These are phyloP conservation scores for Melieria omissa DNA, from an alignment of 2,888 invertebrate species.

Conservation along the genomic window DNA sequence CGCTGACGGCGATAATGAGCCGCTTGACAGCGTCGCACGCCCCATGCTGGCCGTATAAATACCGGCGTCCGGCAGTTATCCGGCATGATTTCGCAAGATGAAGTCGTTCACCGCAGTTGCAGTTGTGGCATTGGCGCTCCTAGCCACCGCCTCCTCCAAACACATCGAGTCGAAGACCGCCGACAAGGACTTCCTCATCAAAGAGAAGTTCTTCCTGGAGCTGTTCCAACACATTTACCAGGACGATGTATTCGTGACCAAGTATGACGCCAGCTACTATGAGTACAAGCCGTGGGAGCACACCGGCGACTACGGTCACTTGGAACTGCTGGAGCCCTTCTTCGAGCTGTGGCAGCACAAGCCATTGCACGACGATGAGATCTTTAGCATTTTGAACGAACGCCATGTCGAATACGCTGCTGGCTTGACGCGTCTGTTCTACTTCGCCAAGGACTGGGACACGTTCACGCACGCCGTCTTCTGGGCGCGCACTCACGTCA, in stretches of 20 bases:
- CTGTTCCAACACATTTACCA: slow-evolving; percentile 73
- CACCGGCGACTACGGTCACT: slow-evolving; percentile 70
- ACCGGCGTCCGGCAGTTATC: slow-evolving; percentile 31
- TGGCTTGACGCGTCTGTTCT: slow-evolving; percentile 74
- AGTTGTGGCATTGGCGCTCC: slow-evolving; percentile 53
- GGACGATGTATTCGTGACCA: slow-evolving; percentile 67
- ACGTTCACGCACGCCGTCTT: slow-evolving; percentile 78
- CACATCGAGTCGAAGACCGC: slow-evolving; percentile 65
- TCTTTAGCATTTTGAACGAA: slow-evolving; percentile 56
- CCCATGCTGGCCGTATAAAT: slow-evolving; percentile 46
- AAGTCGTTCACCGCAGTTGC: slow-evolving; percentile 61
- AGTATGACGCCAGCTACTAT: slow-evolving; percentile 68
- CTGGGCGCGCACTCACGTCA: slow-evolving; percentile 74
- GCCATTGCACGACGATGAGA: slow-evolving; percentile 57
- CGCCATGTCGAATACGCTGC: slow-evolving; percentile 69
- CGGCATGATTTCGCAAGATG: slow-evolving; percentile 58
- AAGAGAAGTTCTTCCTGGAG: slow-evolving; percentile 69
- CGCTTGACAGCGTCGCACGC: background rate
- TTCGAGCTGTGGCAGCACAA: slow-evolving; percentile 70
- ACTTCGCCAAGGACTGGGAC: slow-evolving; percentile 78
- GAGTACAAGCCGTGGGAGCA: slow-evolving; percentile 73
- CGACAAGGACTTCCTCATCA: slow-evolving; percentile 68
- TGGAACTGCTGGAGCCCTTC: slow-evolving; percentile 71
- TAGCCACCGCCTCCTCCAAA: slow-evolving; percentile 52
- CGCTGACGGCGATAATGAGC: background rate